Evolutionary conservation across 1,140 invertebrate species (phyloP), one percentile per base, ranked within the genome.

Genomic region (Rhyacophila brunnea): DNA sequence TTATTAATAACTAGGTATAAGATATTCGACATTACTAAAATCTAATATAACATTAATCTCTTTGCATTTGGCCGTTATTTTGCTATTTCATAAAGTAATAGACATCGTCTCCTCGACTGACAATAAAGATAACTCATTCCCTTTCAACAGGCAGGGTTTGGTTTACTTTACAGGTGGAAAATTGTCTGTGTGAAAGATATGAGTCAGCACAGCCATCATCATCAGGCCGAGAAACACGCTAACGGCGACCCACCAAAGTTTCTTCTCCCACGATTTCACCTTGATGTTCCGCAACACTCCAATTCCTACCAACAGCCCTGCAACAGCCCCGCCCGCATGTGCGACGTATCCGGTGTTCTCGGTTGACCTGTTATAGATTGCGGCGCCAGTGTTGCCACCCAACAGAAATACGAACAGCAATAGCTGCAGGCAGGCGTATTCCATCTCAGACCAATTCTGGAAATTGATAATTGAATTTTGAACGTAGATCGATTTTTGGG

Each of bases 371-470:
- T 87, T 83, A 71, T 92, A 83, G n/a, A 95, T 79, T 1, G 92
- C 91, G 15, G 90, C 88, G 13, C 91, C 90, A 38, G 94, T 75
- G 74, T 95, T 92, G 20, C 86, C 83, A 0, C 74, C 79, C 1
- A 85, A 85, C 51, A 96, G 81, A 1, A 91, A 69, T 0, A 93
- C 60, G 66, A 94, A 91, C n/a, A 91, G 83, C 13, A 92, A 67
- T 6, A 95, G 72, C 64, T 95, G 89, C 0, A 91, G 76, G 43
- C 88, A 80, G 0, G 91, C 89, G 70, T 89, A 93, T 67, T 93
- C 89, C 93, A 96, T 96, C 75, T 97, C 91, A 35, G 80, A 78
- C 89, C 92, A 96, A 73, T 96, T 96, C 89, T 91, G 70, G 34
- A 81, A 80, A 28, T 28, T 28, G n/a, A n/a, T n/a, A n/a, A n/a